These are phyloP conservation scores for Nebria brevicollis DNA, from an alignment of 2,888 invertebrate species.

Conservation along the genomic window DNA sequence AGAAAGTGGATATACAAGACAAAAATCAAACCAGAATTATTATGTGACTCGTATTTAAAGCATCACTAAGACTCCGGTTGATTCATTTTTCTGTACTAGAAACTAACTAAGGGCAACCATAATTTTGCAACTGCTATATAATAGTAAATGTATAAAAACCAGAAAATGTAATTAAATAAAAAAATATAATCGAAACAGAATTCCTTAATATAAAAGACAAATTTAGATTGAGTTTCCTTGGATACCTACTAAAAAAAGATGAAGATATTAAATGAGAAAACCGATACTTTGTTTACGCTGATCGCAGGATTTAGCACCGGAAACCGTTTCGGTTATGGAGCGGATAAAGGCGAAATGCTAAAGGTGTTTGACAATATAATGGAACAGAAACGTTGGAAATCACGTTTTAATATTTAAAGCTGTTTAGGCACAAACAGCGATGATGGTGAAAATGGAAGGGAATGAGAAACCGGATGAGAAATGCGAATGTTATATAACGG, in stretches of 20 bases:
- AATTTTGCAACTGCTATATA: no score
- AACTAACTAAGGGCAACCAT: no score
- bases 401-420: constrained; percentile 44
- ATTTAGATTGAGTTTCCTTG: background rate
- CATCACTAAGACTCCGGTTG: no score
- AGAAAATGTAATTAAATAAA: no score
- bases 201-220: background rate
- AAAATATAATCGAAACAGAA: background rate
- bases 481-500: background rate
- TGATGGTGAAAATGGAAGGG: background rate
- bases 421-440: constrained; percentile 25
- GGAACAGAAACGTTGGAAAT: constrained; percentile 30
- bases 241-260: background rate
- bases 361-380: constrained; percentile 41
- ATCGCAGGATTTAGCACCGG: background rate
- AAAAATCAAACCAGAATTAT: no score
- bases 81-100: no score
- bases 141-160: no score
- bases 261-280: background rate
- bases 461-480: constrained; percentile 1
- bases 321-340: background rate
- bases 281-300: background rate
- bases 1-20: no score
- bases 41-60: no score
- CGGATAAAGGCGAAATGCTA: constrained; percentile 16